Evolutionary conservation across 1,140 invertebrate species (phyloP), one percentile per base, ranked within the genome.

Genomic region (Caerostris extrusa): DNA sequence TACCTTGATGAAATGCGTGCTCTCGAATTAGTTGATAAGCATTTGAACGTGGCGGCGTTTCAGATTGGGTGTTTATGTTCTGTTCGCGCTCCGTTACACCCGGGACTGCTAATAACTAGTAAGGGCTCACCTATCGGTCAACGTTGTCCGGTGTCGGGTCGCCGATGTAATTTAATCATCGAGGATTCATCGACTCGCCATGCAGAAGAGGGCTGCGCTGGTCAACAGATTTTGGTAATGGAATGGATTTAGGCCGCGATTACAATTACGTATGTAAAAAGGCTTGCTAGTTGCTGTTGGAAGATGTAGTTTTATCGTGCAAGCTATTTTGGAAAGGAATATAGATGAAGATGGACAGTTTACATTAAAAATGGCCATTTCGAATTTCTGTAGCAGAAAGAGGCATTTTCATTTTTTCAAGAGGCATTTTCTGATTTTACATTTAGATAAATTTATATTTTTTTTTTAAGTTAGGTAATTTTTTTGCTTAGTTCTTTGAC

Each of bases 1-100:
- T 91, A 85, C 90, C 90, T 83, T 85, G 90, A 91, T 91, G 90
- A 91, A 91, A 91, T 85, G 77, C 90, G 69, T 90, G 67, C 88
- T 71, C 69, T 85, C 58, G 77, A 85, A 91, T 82, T 82, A 91
- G 50, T 85, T 85, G 90, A 91, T 91, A 91, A 91, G 90, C 90
- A 77, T 50, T 34, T 57, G 67, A 81, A 58, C 67, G 89, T 69
- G 87, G 87, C 87, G 57, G 57, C 50, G 64, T 89, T 89, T 64
- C 87, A 89, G 87, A 90, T 81, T 34, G 89, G 89, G 60, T 93
- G 91, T 93, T 93, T 93, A 86, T 93, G 91, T 86, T 93, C 53
- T 69, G 58, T 64, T 85, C 91, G 8, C 55, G 90, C 14, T 91
- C 69, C 19, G 69, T 77, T 77, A 87, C 85, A 60, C 87, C 60